Evolutionary conservation across 2,797 vertebrate species (phyloP).

Genomic region (Chaunax sp.): DNA sequence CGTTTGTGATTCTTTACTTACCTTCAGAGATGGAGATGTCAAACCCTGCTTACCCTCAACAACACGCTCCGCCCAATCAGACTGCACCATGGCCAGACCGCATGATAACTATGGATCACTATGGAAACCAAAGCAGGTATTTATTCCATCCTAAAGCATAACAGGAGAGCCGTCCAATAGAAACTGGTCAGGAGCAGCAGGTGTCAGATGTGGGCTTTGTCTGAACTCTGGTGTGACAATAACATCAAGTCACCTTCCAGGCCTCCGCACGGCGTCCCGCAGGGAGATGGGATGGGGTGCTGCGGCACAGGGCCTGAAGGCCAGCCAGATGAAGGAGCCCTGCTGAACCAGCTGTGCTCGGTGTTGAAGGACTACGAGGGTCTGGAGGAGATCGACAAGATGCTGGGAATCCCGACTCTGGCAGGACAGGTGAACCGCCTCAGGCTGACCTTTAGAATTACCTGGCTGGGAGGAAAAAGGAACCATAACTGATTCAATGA

Average conservation of each 20-base stretch:
- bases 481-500: too few species aligned
- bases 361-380: slow-evolving; percentile 95
- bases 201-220: background rate
- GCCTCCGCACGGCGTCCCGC: slow-evolving; percentile 86
- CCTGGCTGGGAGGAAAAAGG: too few species aligned
- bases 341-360: slow-evolving; percentile 94
- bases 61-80: slow-evolving; percentile 94
- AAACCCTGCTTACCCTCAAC: slow-evolving; percentile 88
- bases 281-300: slow-evolving; percentile 89
- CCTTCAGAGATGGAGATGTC: slow-evolving; percentile 89
- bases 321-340: slow-evolving; percentile 91
- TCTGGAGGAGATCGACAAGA: slow-evolving; percentile 96
- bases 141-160: background rate
- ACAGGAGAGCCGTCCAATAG: too few species aligned
- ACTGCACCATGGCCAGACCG: slow-evolving; percentile 95
- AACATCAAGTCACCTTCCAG: slow-evolving; percentile 65
- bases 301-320: slow-evolving; percentile 85
- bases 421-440: slow-evolving; percentile 89
- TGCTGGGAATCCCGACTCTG: slow-evolving; percentile 94
- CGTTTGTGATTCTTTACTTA: background rate
- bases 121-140: slow-evolving; percentile 91
- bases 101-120: slow-evolving; percentile 93
- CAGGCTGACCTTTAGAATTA: too few species aligned
- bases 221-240: background rate
- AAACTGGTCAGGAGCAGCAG: background rate